Base-by-base conservation (phyloP, 2,113 vertebrate genomes). In the Megalops atlanticus region DNA sequence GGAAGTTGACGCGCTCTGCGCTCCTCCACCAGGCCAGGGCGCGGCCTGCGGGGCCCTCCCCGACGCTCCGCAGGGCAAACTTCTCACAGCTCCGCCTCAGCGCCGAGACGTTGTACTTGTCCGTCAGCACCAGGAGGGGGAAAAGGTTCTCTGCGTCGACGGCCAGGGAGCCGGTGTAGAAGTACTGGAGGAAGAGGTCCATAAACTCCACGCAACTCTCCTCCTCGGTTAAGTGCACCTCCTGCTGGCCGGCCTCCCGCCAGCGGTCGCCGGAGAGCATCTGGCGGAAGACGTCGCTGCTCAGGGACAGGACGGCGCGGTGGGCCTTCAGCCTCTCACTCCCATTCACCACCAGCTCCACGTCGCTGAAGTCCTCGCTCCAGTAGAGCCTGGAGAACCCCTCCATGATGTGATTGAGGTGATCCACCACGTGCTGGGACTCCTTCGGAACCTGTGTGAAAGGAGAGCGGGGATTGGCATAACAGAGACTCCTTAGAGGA, bases 111-210 rank as follows among this genome's bases (percentile, higher is more conserved):
- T 43, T 35, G 64, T 79, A 79, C 78, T 79, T 79, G n/a, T 79
- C 78, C 6, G 78, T 31, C 38, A 79, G 78, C 27, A 69, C 27
- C 8, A 70, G 24, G 0, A 79, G 12, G 78, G 78, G 64, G 39
- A 79, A 79, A 27, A 79, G 39, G 68, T 71, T 79, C 1, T 40
- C 78, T 11, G 69, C 11, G 15, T n/a, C 10, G 8, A 79, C 35
- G 39, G 78, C 31, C 10, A 79, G 31, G 11, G 39, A 8, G 39
- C 78, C 78, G 1, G 78, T 79, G 78, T 79, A 79, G 68, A 79
- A 72, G 40, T 79, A 79, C 58, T 68, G 78, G 38, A 79, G 68
- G 78, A 79, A 79, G 58, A 39, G n/a, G 15, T 79, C 58, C 24
- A 79, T 70, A 39, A 36, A 11, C 7, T 43, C 64, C 39, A 45